These are phyloP conservation scores for Arenaria interpres DNA, from an alignment of 2,113 vertebrate genomes.

Conservation along the genomic window DNA sequence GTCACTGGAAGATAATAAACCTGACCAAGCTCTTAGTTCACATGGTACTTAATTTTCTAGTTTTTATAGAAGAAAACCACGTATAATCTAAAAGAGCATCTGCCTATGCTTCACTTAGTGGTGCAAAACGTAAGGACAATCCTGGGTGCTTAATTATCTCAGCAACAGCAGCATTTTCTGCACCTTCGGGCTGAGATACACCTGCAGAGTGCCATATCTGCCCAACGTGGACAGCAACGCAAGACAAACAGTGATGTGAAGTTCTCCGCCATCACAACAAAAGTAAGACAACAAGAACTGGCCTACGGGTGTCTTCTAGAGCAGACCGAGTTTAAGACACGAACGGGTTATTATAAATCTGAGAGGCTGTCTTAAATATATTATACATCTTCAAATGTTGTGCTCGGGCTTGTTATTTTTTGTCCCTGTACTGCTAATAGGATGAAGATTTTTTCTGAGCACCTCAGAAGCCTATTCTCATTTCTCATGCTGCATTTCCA, in stretches of 20 bases:
- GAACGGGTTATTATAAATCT: background rate
- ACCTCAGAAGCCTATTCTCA: slow-evolving; percentile 57
- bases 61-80: background rate
- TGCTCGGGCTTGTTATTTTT: slow-evolving; percentile 24
- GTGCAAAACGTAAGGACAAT: background rate
- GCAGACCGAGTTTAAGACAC: background rate
- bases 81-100: background rate
- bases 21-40: background rate
- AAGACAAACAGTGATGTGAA: background rate
- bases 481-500: slow-evolving; percentile 74
- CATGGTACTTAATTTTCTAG: background rate
- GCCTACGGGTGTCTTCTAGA: background rate
- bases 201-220: no score
- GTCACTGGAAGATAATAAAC: background rate
- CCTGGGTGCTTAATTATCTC: background rate
- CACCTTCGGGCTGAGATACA: background rate
- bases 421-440: slow-evolving; percentile 65
- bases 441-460: slow-evolving; percentile 56
- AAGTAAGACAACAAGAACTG: background rate
- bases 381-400: background rate
- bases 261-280: background rate
- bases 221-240: background rate
- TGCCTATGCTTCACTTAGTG: background rate
- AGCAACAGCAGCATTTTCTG: background rate
- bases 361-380: background rate